These are phyloP conservation scores for Heliconius hewitsoni DNA, from an alignment of 1,140 invertebrate species.

Conservation along the genomic window DNA sequence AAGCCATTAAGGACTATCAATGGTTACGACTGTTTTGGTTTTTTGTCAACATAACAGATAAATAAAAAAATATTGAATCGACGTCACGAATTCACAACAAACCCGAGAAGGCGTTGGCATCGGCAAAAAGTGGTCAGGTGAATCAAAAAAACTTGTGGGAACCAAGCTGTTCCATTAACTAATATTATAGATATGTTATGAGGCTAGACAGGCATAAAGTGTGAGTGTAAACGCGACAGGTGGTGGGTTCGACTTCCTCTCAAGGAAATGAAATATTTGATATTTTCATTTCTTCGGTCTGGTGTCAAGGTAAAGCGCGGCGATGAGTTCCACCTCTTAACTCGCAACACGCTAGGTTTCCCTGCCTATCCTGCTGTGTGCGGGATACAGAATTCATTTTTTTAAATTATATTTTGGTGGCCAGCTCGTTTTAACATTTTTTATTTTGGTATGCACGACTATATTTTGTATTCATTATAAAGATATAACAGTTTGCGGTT, in stretches of 20 bases:
- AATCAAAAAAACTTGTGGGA: constrained; percentile 22
- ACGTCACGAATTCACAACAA: constrained; percentile 59
- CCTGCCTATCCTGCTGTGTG: too few relatives aligned
- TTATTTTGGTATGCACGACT: background rate
- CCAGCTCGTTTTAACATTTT: background rate
- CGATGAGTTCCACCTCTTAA: too few relatives aligned
- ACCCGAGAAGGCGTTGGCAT: constrained; percentile 47
- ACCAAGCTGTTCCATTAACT: constrained; percentile 18
- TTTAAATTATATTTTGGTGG: background rate
- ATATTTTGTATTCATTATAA: background rate
- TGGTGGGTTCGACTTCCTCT: too few relatives aligned
- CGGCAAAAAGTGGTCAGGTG: constrained; percentile 21
- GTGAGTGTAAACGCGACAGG: too few relatives aligned
- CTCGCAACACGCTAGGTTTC: too few relatives aligned
- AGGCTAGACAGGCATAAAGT: too few relatives aligned
- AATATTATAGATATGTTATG: background rate
- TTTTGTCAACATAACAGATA: constrained; percentile 26
- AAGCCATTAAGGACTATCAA: constrained; percentile 63
- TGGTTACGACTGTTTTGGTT: constrained; percentile 55
- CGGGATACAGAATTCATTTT: too few relatives aligned
- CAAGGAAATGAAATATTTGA: too few relatives aligned
- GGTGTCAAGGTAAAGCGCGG: too few relatives aligned
- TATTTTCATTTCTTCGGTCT: too few relatives aligned
- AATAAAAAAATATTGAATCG: background rate
- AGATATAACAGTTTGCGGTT: background rate